Conservation (phyloP, 92 coral and sea anemone genomes). For the Heliopora coerulea region DNA sequence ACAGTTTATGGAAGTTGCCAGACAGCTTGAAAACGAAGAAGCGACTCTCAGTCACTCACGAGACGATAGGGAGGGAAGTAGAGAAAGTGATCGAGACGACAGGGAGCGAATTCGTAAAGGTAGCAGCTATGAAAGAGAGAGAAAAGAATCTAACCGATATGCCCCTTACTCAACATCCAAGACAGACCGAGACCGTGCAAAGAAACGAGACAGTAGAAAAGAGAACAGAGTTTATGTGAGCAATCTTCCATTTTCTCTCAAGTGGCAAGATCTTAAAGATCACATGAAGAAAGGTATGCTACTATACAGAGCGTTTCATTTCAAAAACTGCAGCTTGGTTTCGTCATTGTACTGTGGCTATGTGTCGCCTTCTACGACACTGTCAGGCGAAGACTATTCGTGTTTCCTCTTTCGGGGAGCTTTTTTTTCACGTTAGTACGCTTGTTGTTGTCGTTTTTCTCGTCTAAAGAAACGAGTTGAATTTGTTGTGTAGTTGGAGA, state of each 20-base stretch:
- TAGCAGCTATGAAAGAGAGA: slow-evolving; percentile 81
- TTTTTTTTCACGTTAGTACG: neutral
- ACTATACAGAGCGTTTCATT: neutral
- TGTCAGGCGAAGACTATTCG: too few species aligned
- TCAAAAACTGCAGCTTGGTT: too few species aligned
- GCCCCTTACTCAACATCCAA: slow-evolving; percentile 71
- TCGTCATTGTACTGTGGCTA: too few species aligned
- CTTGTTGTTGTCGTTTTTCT: neutral
- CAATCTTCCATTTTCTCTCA: slow-evolving; percentile 75
- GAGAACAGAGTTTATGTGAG: slow-evolving; percentile 84
- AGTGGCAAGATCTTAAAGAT: slow-evolving; percentile 96
- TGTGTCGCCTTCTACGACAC: too few species aligned
- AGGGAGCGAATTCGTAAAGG: slow-evolving; percentile 79
- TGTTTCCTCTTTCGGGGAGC: neutral
- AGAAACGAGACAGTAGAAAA: slow-evolving; percentile 46
- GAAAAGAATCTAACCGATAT: slow-evolving; percentile 69
- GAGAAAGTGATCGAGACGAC: slow-evolving; percentile 87
- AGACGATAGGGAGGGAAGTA: slow-evolving; percentile 76
- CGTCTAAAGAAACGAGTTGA: neutral
- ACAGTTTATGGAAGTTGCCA: slow-evolving; percentile 26
- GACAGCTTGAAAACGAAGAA: slow-evolving; percentile 50
- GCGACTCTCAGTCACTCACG: slow-evolving; percentile 54
- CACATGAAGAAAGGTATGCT: slow-evolving; percentile 76
- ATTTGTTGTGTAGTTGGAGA: slow-evolving; percentile 72
- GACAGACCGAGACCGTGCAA: slow-evolving; percentile 36